Evolutionary conservation across 2,113 vertebrate species (phyloP).

Genomic region (Plectropomus leopardus): DNA sequence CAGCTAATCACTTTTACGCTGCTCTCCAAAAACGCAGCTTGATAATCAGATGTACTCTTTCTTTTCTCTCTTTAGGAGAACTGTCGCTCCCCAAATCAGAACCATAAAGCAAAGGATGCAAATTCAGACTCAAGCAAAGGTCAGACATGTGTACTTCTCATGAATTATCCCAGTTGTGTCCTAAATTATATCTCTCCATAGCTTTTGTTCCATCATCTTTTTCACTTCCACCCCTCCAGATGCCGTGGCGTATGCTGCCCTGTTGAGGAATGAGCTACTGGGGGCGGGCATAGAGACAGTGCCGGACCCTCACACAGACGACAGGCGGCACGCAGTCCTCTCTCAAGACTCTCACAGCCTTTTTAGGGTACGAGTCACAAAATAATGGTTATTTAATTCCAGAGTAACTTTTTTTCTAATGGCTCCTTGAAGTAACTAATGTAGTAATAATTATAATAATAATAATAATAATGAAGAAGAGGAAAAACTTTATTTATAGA

Average conservation of each 20-base stretch:
- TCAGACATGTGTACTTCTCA: conserved; percentile 30
- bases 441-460: no score
- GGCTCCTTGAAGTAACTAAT: neutral
- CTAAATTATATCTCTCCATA: neutral
- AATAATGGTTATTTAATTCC: neutral
- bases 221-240: conserved; percentile 66
- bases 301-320: conserved; percentile 84
- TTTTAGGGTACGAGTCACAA: conserved; percentile 80
- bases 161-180: neutral
- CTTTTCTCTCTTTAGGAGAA: conserved; percentile 82
- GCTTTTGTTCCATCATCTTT: neutral
- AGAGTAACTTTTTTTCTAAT: neutral
- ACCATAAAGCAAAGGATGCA: conserved; percentile 85
- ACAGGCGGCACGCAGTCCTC: conserved; percentile 79
- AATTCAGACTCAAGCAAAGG: conserved; percentile 87
- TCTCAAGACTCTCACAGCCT: conserved; percentile 83
- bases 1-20: neutral
- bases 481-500: no score
- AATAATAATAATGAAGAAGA: no score
- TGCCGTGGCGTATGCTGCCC: conserved; percentile 85
- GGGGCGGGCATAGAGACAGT: conserved; percentile 85
- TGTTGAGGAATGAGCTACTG: conserved; percentile 87
- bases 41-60: neutral
- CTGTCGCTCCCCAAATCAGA: conserved; percentile 86
- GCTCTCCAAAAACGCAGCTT: neutral